Conservation (phyloP, 2,113 vertebrate species). For the Potamarius usumacintae region DNA sequence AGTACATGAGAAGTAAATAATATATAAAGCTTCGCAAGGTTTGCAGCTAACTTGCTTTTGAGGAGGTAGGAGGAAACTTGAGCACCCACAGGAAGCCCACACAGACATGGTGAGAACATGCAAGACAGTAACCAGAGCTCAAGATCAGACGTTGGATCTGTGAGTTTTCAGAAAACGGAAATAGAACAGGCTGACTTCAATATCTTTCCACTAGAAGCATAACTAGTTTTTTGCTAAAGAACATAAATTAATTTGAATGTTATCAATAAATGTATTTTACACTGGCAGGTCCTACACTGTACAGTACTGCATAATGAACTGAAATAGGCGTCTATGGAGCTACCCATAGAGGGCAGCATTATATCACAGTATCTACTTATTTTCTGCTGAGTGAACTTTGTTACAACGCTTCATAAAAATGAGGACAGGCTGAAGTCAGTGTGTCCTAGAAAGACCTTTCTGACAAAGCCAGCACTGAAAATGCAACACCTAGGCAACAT, state of each 20-base stretch:
- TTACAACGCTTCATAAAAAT: conserved; percentile 20
- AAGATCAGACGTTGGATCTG: background rate
- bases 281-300: background rate
- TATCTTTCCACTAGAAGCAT: background rate
- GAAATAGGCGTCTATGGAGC: background rate
- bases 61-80: background rate
- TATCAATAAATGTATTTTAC: background rate
- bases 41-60: background rate
- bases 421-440: conserved; percentile 34
- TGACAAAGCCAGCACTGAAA: conserved; percentile 2
- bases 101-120: background rate
- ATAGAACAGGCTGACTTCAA: background rate
- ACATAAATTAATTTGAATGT: background rate
- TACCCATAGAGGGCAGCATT: conserved; percentile 47
- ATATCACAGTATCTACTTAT: background rate
- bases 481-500: conserved; percentile 19
- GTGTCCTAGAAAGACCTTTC: conserved; percentile 36
- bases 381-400: conserved; percentile 24
- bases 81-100: background rate
- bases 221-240: background rate
- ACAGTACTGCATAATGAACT: background rate
- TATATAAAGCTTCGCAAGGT: background rate
- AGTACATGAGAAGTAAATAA: background rate
- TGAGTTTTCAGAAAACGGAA: background rate
- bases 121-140: background rate